A percentile compares a stretch with the other conserved stretches of the same genome.
phyloP scores from a whole-genome alignment of 2,113 vertebrate genomes.

The Excalfactoria chinensis region DNA sequence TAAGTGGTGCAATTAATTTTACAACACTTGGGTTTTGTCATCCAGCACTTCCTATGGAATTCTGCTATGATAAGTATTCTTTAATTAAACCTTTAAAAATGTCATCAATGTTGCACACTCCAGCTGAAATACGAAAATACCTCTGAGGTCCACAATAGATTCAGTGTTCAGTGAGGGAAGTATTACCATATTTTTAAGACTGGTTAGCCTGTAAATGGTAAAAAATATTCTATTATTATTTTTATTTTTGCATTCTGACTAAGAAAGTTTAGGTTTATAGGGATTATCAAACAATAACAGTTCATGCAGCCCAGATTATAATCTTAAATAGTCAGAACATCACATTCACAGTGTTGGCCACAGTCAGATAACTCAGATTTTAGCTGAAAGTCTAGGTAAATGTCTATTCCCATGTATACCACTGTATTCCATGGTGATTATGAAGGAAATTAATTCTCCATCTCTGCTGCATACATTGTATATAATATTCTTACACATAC shows the following conservation, averaged over 20 bases:
- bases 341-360: not conserved
- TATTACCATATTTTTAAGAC: not conserved
- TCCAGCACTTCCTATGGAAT: constrained; percentile 70
- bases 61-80: constrained; percentile 82
- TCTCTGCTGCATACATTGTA: not conserved
- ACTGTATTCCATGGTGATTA: not conserved
- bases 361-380: not conserved
- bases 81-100: constrained; percentile 85
- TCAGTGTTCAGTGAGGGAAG: constrained; percentile 20
- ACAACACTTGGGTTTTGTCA: constrained; percentile 83
- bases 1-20: constrained; percentile 90
- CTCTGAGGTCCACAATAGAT: not conserved
- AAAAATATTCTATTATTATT: constrained; percentile 12
- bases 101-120: constrained; percentile 73
- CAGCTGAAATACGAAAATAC: constrained; percentile 38
- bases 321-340: not conserved
- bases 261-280: not conserved
- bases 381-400: not conserved
- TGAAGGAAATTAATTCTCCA: not conserved
- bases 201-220: constrained; percentile 10
- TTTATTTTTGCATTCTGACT: not conserved
- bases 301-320: not conserved
- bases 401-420: not conserved
- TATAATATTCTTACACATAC: not conserved
- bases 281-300: not conserved